These are phyloP conservation scores for Scaptomyza polygonia DNA, from an alignment of 2,888 invertebrate genomes.

Conservation along the genomic window DNA sequence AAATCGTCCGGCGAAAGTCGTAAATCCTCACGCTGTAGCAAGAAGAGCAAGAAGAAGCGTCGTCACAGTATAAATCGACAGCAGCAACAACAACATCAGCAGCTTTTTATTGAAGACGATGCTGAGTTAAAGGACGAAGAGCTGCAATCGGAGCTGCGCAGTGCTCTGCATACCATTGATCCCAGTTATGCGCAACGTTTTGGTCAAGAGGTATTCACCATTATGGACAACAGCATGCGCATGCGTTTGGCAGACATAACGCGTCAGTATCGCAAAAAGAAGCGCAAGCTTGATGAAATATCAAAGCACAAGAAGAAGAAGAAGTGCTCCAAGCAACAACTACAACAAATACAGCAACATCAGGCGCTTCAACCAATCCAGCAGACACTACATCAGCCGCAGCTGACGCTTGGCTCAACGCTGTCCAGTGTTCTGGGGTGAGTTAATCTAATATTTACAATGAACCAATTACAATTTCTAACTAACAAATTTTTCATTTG, in stretches of 20 bases:
- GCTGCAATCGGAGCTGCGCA: slow-evolving; percentile 77
- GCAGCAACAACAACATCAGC: slow-evolving; percentile 53
- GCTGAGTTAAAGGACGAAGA: slow-evolving; percentile 76
- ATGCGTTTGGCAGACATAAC: slow-evolving; percentile 92
- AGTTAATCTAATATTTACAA: slow-evolving; percentile 23
- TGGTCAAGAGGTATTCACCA: slow-evolving; percentile 87
- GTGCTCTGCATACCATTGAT: slow-evolving; percentile 75
- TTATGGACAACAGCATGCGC: slow-evolving; percentile 92
- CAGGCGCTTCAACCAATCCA: slow-evolving; percentile 11
- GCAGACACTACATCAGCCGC: slow-evolving; percentile 58
- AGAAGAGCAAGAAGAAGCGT: slow-evolving; percentile 84
- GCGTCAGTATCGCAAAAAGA: slow-evolving; percentile 92
- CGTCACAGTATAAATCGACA: slow-evolving; percentile 70
- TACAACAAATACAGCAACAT: slow-evolving; percentile 40
- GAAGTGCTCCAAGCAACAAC: slow-evolving; percentile 70
- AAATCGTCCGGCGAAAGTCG: slow-evolving; percentile 72
- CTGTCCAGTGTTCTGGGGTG: slow-evolving; percentile 65
- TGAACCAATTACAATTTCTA: neutral
- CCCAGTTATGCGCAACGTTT: slow-evolving; percentile 71
- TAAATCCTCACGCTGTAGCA: slow-evolving; percentile 79
- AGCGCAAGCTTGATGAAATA: slow-evolving; percentile 91
- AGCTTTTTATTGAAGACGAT: slow-evolving; percentile 57
- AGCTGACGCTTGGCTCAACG: slow-evolving; percentile 57
- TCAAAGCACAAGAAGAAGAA: slow-evolving; percentile 84
- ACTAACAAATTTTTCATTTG: neutral